Base-by-base conservation (phyloP, 2,113 vertebrate species). In the Chascanopsetta lugubris region DNA sequence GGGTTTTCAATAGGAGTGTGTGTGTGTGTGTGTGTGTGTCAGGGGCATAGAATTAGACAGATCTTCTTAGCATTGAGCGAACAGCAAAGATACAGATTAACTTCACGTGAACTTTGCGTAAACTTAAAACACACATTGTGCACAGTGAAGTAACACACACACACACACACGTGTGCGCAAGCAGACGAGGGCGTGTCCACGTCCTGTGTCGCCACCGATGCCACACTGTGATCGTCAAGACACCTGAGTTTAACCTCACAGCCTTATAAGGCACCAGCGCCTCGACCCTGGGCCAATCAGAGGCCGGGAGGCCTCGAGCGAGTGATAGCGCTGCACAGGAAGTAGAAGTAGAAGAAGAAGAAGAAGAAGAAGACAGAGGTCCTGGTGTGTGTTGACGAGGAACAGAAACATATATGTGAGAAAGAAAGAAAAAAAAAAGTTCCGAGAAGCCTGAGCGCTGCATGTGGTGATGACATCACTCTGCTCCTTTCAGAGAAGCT, bases 211-310 rank as follows among this genome's bases (percentile, higher is more conserved):
- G 29, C 20, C 25, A 45, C 27, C 26, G 11, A 38, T 54, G 21
- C 64, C 8, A 57, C 60, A n/a, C 36, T 48, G 76, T 63, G 24
- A 60, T 26, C 62, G 36, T 26, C 4, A 15, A 17, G 9, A 43
- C 57, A 79, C 61, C 75, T 72, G 68, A 69, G 2, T 40, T 25
- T 51, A 71, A 45, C 34, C 49, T 59, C 53, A 66, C 55, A 81
- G 32, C 75, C 81, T 76, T 87, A 90, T 86, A 91, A 78, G 86
- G 77, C 75, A 85, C 65, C 64, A 75, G 58, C 55, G 54, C 17
- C 8, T 60, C 17, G 13, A 1, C 34, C 72, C 13, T 56, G 24
- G 24, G 32, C 82, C 81, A 85, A 85, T 85, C 2, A 58, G 67
- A 72, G 29, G 29, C 46, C 32, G 43, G 72, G 60, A 32, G 8